A percentile compares a stretch with the other conserved stretches of the same genome.
phyloP scores from a whole-genome alignment of 2,888 invertebrate species.

The Sesia bembeciformis region DNA sequence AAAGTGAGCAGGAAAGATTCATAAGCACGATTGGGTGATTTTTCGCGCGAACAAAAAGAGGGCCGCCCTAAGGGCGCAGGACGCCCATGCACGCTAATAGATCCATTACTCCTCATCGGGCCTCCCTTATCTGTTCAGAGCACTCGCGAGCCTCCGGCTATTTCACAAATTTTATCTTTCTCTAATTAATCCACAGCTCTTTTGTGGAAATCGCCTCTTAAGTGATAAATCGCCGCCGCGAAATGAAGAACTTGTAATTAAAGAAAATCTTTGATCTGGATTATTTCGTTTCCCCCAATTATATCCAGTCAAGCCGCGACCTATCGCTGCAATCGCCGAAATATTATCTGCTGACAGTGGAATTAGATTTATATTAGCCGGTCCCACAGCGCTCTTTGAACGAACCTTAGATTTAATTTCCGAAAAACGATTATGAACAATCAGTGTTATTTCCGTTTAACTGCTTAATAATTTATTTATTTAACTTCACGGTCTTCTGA shows the following conservation, averaged over 20 bases:
- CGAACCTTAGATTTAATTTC: slow-evolving; percentile 9
- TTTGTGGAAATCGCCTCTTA: slow-evolving; percentile 53
- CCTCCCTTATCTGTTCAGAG: slow-evolving; percentile 50
- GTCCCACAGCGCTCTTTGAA: slow-evolving; percentile 9
- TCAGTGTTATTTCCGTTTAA: too few species aligned
- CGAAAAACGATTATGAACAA: neutral
- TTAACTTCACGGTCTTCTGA: too few species aligned
- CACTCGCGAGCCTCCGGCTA: slow-evolving; percentile 52
- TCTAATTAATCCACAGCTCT: slow-evolving; percentile 65
- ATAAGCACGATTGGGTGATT: slow-evolving; percentile 39
- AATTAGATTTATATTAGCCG: slow-evolving; percentile 14
- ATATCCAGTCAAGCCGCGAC: slow-evolving; percentile 18
- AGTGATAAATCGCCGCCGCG: slow-evolving; percentile 56
- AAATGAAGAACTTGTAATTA: slow-evolving; percentile 56
- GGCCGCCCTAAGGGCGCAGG: slow-evolving; percentile 20
- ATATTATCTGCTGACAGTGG: slow-evolving; percentile 18
- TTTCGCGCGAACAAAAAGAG: slow-evolving; percentile 38
- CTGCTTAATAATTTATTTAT: too few species aligned
- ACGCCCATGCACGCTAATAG: slow-evolving; percentile 41
- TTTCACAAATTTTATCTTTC: slow-evolving; percentile 66
- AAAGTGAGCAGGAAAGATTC: slow-evolving; percentile 28
- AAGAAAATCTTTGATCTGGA: slow-evolving; percentile 58
- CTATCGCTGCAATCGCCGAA: slow-evolving; percentile 9
- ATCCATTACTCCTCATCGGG: slow-evolving; percentile 56
- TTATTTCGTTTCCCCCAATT: slow-evolving; percentile 30